Base-by-base conservation (phyloP, 2,888 invertebrate genomes). In the Ophion slaviceki region DNA sequence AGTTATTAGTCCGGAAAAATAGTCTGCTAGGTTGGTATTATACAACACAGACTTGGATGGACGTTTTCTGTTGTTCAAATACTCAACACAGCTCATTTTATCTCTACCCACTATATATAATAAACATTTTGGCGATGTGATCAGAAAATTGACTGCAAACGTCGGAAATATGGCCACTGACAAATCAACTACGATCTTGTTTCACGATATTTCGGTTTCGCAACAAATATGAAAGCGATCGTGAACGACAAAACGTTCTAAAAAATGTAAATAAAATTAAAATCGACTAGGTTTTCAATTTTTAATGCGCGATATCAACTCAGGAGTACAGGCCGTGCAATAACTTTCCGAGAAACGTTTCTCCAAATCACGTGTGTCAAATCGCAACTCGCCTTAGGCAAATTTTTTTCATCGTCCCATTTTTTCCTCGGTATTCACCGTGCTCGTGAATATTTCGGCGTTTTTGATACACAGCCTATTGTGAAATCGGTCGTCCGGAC, bases 361-460 rank as follows among this genome's bases (percentile, higher is more conserved):
- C 4, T 3, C 53, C 14, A 66, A 66, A 66, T 47, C n/a, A 11
- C 32, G 53, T 4, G 64, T 17, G 24, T 75, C 62, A 32, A 76
- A 32, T 53, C 53, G 11, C 5, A 76, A 47, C 75, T 85, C 82
- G 79, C 85, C 71, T 85, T 80, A 80, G 76, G 82, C 79, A 80
- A 82, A 82, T 82, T 77, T 76, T 82, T 80, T 82, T 64, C 74
- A 79, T 77, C 79, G 53, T 11, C 62, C 62, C 72, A 77, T 76
- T 80, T 80, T 68, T 64, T 70, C 68, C 45, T 77, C 82, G 62
- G 32, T 86, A 77, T 80, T 75, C 70, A 66, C 45, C 40, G 40
- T 20, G 68, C 75, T 53, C n/a, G 53, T 5, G 71, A 70, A 64
- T 72, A 61, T 64, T 64, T 66, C 32, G 68, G 57, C 8, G 24